A percentile compares a stretch with the other conserved stretches of the same genome.
phyloP scores from a whole-genome alignment of 30 jellyfish, hydroid and myxozoan genomes.

The Hydractinia echinata region DNA sequence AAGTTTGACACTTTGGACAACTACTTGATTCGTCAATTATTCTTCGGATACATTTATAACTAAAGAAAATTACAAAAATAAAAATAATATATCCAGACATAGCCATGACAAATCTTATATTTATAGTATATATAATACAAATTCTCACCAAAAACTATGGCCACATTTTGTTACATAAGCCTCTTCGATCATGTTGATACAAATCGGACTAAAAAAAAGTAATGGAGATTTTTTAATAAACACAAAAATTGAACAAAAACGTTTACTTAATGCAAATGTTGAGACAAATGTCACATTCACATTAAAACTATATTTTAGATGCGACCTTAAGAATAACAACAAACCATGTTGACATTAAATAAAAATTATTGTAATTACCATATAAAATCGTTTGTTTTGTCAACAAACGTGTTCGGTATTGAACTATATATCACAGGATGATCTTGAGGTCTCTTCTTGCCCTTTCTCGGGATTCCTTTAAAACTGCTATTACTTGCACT shows the following conservation, averaged over 20 bases:
- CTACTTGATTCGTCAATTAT: conserved; percentile 83
- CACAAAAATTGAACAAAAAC: background rate
- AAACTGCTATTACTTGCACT: conserved; percentile 23
- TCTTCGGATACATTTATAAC: conserved; percentile 74
- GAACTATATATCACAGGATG: conserved; percentile 74
- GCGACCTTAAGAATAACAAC: too few species aligned
- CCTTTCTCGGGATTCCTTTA: conserved; percentile 16
- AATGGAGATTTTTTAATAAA: background rate
- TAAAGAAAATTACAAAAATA: conserved; percentile 11
- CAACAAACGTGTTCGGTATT: conserved; percentile 60
- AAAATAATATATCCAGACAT: background rate
- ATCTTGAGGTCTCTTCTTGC: conserved; percentile 57
- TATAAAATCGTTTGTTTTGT: conserved; percentile 80
- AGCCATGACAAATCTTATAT: background rate
- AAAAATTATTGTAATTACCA: conserved; percentile 61
- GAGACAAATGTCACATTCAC: background rate
- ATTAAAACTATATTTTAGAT: too few species aligned
- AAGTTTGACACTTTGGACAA: conserved; percentile 88
- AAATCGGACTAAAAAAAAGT: conserved; percentile 68
- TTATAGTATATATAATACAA: background rate
- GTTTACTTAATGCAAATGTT: background rate
- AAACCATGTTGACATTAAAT: background rate
- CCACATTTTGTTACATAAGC: conserved; percentile 98
- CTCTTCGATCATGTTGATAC: conserved; percentile 88
- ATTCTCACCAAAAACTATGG: conserved; percentile 89